phyloP scores from a whole-genome alignment of 2,888 invertebrate species.

The Ennomos erosarius region DNA sequence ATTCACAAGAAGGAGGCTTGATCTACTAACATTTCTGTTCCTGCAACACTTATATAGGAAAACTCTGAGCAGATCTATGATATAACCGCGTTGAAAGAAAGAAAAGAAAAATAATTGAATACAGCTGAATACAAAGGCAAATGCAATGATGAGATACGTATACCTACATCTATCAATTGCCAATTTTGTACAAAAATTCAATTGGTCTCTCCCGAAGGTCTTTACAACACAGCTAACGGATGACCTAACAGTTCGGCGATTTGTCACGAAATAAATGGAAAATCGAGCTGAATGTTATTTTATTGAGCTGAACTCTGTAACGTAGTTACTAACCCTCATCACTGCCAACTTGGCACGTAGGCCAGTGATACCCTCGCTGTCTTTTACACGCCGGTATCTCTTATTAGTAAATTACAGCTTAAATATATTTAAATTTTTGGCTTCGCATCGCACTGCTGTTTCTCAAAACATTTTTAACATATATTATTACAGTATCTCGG shows the following conservation, averaged over 20 bases:
- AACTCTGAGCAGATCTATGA: no score
- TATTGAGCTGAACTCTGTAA: constrained; percentile 31
- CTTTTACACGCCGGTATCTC: constrained; percentile 10
- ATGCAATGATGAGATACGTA: no score
- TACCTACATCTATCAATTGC: constrained; percentile 2
- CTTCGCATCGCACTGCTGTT: no score
- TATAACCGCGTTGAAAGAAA: no score
- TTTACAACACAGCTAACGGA: constrained; percentile 13
- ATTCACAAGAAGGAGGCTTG: no score
- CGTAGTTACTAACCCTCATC: constrained; percentile 38
- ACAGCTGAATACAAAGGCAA: no score
- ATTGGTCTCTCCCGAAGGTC: constrained; percentile 5
- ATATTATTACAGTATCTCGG: no score
- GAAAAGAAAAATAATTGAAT: no score
- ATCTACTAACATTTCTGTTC: no score
- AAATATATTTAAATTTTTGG: no score
- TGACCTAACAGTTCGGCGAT: constrained; percentile 26
- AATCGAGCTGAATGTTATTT: constrained; percentile 36
- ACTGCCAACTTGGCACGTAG: constrained; percentile 14
- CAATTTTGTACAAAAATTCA: not conserved
- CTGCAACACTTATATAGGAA: no score
- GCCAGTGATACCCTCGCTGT: constrained; percentile 11
- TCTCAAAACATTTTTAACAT: no score
- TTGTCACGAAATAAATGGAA: constrained; percentile 33
- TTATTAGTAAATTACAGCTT: not conserved